Evolutionary conservation across 2,797 vertebrate species (phyloP), one percentile per base, ranked within the genome.

Genomic region (Eutrigla gurnardus): DNA sequence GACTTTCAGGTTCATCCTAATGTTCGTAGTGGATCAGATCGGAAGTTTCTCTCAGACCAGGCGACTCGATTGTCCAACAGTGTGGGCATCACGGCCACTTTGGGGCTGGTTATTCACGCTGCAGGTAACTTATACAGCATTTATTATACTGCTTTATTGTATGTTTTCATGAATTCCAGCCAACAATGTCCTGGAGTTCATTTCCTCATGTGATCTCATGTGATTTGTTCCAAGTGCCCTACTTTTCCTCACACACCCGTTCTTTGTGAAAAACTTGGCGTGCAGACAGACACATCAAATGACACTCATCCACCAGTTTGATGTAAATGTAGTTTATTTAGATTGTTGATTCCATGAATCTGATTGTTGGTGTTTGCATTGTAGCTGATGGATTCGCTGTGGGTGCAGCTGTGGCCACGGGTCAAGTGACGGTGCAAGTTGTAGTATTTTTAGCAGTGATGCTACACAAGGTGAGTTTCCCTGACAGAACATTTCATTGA

Each of bases 371-470:
- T 73, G 54, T 78, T 64, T 86, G 52, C 49, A 1, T 74, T 25
- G 25, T 25, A 95, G 94, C 93, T 35, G 94, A 95, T 77, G 95
- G 95, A 9, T 94, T 96, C 35, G 95, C 95, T 64, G 90, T 96
- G 1, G 95, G 95, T 10, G 94, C 95, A 17, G 95, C 95, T 7
- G 94, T 93, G 14, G 92, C 94, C 25, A 95, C 95, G 0, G 90
- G 93, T 3, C 91, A 96, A 73, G 91, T 94, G 62, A 93, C 95
- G 0, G 93, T 96, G 50, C 95, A 96, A 83, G 86, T 96, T 46
- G 84, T 96, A 3, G 94, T 95, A 3, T 96, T 96, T 88, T 91
- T 95, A 25, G 96, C 95, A 36, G 95, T 96, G 32, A 95, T 96
- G 79, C 86, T 96, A 35, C 94, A 96, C 90, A 96, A 96, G 95